phyloP scores from a whole-genome alignment of 35 echinoderm and acorn worm species.

The Acanthaster planci region DNA sequence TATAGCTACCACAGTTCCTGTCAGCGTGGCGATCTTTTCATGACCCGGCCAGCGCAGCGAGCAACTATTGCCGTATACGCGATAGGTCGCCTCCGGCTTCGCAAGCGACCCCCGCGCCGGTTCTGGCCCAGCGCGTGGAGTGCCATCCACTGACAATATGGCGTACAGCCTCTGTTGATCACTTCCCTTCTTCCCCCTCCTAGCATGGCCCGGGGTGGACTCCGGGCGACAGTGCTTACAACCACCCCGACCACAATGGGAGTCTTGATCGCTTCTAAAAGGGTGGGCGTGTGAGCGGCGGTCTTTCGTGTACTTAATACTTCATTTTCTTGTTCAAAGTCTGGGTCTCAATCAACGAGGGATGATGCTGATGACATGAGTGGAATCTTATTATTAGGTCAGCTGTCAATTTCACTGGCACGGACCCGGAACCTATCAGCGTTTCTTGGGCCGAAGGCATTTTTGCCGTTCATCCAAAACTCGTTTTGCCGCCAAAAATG shows the following conservation, averaged over 20 bases:
- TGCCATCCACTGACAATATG: conserved; percentile 18
- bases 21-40: too few species aligned
- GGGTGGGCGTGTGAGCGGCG: conserved; percentile 14
- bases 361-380: background rate
- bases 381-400: background rate
- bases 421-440: conserved; percentile 15
- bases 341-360: too few species aligned
- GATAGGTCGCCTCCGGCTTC: background rate
- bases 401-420: conserved; percentile 4
- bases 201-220: background rate
- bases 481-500: background rate
- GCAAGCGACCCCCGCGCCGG: conserved; percentile 9
- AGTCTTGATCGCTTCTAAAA: conserved; percentile 2
- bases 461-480: background rate
- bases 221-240: background rate
- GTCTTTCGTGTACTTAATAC: conserved; percentile 4
- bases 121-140: background rate
- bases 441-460: background rate
- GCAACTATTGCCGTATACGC: background rate
- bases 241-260: conserved; percentile 14
- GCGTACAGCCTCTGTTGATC: background rate
- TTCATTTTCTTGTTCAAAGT: too few species aligned
- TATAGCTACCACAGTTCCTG: too few species aligned
- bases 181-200: conserved; percentile 10
- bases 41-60: too few species aligned